Percentiles rank a stretch among this genome's conserved stretches.
Evolutionary conservation across 2,888 invertebrate genomes (phyloP).

Genomic region (Aphidius colemani): DNA sequence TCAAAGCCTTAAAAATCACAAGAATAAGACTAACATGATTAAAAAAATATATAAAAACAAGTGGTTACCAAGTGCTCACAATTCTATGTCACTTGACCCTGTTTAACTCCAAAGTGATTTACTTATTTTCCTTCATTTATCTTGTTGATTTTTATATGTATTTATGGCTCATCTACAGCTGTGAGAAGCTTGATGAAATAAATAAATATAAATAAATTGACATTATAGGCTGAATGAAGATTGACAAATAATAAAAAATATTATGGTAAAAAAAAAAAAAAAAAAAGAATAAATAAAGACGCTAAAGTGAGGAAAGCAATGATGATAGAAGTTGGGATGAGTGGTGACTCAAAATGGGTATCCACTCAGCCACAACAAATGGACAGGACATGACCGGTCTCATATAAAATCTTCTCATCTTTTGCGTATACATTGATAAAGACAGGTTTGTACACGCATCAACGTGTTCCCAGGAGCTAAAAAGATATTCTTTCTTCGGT

Average conservation of each 20-base stretch:
- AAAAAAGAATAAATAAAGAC: conserved; percentile 27
- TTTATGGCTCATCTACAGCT: neutral
- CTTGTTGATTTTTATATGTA: neutral
- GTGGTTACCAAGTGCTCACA: no score
- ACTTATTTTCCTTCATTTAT: neutral
- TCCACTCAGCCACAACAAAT: conserved; percentile 15
- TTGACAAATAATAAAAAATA: conserved; percentile 9
- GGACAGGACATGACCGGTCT: conserved; percentile 15
- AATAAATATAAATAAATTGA: no score
- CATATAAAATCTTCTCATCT: no score
- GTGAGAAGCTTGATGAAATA: no score
- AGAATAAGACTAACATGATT: no score
- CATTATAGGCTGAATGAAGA: neutral
- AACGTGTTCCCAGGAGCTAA: conserved; percentile 46
- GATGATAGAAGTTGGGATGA: conserved; percentile 21
- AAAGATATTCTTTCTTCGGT: conserved; percentile 37
- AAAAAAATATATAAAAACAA: no score
- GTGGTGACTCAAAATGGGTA: conserved; percentile 1
- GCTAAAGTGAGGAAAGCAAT: neutral
- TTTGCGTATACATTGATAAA: no score
- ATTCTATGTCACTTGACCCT: no score
- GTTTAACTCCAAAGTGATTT: neutral
- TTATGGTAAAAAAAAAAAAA: neutral
- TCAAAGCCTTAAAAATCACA: no score
- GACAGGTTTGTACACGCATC: conserved; percentile 36